Percentiles rank a stretch among this genome's conserved stretches.
Evolutionary conservation across 2,888 invertebrate genomes (phyloP).

Genomic region (Drosophila antonietae): DNA sequence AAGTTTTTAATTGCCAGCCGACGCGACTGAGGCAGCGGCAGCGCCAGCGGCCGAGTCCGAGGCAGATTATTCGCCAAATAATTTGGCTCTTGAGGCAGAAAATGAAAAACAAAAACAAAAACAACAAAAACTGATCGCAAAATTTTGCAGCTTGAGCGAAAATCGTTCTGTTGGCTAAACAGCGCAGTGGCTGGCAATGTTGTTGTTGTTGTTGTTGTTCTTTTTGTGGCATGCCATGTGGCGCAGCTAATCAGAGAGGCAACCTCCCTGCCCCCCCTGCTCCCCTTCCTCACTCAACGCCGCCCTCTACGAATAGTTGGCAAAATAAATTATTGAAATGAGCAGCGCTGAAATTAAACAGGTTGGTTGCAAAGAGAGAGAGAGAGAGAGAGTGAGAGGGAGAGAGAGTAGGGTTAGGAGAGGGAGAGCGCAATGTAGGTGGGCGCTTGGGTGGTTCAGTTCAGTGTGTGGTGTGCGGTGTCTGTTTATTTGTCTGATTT

Average conservation of each 20-base stretch:
- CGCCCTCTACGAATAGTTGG: constrained; percentile 49
- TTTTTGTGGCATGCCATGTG: constrained; percentile 38
- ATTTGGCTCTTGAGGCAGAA: constrained; percentile 75
- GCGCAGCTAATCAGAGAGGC: constrained; percentile 53
- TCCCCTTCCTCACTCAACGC: not conserved
- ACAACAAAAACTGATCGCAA: constrained; percentile 43
- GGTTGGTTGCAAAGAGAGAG: constrained; percentile 63
- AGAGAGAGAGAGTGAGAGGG: not conserved
- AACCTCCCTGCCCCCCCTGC: not conserved
- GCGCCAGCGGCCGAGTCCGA: constrained; percentile 42
- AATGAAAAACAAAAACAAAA: constrained; percentile 29
- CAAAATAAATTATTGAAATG: constrained; percentile 77
- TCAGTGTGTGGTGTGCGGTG: constrained; percentile 16
- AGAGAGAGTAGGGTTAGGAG: not conserved
- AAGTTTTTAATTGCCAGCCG: constrained; percentile 73
- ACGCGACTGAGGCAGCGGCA: constrained; percentile 1
- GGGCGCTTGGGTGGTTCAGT: not conserved
- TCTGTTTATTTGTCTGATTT: constrained; percentile 76
- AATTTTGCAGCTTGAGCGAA: constrained; percentile 60
- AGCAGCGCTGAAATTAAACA: constrained; percentile 78
- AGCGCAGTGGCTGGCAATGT: constrained; percentile 18
- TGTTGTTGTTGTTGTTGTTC: not conserved
- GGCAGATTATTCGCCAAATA: constrained; percentile 83
- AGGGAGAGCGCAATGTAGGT: not conserved
- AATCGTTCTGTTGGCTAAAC: constrained; percentile 59